Conservation (phyloP, 2,797 vertebrate genomes). For the Sphenopsis melanotis region DNA sequence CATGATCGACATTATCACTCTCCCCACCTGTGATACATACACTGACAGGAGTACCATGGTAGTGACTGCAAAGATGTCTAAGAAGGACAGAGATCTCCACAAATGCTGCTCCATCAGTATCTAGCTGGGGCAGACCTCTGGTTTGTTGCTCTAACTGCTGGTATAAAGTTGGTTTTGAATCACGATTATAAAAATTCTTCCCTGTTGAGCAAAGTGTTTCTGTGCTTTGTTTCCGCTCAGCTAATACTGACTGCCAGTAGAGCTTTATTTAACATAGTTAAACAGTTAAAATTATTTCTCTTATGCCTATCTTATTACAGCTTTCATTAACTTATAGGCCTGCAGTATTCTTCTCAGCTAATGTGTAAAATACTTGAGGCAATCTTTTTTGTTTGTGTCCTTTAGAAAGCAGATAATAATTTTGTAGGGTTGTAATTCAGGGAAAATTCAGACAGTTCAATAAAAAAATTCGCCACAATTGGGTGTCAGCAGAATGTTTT, state of each 20-base stretch:
- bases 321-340: not conserved
- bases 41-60: not conserved
- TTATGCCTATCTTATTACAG: not conserved
- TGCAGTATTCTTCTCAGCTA: not conserved
- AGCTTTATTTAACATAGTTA: not conserved
- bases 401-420: not conserved
- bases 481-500: not conserved
- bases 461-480: not conserved
- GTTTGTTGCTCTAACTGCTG: not conserved
- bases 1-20: not conserved
- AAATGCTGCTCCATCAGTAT: accelerated
- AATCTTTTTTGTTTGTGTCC: not conserved
- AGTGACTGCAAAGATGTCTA: not conserved
- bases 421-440: not conserved
- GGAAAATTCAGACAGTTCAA: not conserved
- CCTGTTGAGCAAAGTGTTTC: not conserved
- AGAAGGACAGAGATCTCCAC: not conserved
- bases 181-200: not conserved
- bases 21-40: not conserved
- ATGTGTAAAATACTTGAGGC: not conserved
- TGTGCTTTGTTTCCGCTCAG: not conserved
- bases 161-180: not conserved
- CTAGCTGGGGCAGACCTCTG: not conserved
- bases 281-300: not conserved
- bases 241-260: not conserved